Base-by-base conservation (phyloP, 2,888 invertebrate genomes). In the Drosophila birchii region DNA sequence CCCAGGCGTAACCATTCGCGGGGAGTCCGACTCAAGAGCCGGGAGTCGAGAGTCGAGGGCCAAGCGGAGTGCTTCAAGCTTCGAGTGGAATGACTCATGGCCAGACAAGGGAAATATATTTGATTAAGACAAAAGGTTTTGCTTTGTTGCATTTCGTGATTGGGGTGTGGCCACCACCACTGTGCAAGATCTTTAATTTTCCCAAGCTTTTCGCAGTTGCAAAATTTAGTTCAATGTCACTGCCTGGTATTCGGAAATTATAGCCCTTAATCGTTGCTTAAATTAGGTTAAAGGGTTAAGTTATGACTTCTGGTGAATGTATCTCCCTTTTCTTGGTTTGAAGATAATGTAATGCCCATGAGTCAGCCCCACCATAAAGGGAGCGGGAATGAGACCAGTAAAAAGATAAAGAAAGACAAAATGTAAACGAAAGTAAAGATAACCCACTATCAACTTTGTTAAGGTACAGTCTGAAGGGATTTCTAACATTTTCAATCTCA, bases 151-250 rank as follows among this genome's bases (percentile, higher is more conserved):
- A 79, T 16, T 68, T 43, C 38, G 44, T 18, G 29, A 38, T 59
- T n/a, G n/a, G 57, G 58, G 59, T 58, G 79, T 77, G 82, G 76
- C 57, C 43, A n/a, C 11, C 57, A 73, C 57, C 43, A n/a, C 11
- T 59, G 14, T 59, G 49, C 54, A 81, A 55, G 63, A 66, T 66
- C 26, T 70, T 67, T 49, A 41, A 32, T 47, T 55, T 44, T 45
- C 45, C n/a, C 64, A 63, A 47, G 64, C 38, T 32, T 53, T 43
- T 18, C 18, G 36, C 36, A 29, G 44, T 39, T 51, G 51, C 51
- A 51, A 51, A 68, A 84, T 73, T 68, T 81, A 57, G 70, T 84
- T 85, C 89, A 88, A 88, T 88, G 87, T 69, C 87, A 63, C 23
- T 55, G 14, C 11, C 23, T 66, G 53, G 36, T 39, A 67, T 45